These are phyloP conservation scores for Torymus auratus DNA, from an alignment of 2,888 invertebrate genomes.

Conservation along the genomic window DNA sequence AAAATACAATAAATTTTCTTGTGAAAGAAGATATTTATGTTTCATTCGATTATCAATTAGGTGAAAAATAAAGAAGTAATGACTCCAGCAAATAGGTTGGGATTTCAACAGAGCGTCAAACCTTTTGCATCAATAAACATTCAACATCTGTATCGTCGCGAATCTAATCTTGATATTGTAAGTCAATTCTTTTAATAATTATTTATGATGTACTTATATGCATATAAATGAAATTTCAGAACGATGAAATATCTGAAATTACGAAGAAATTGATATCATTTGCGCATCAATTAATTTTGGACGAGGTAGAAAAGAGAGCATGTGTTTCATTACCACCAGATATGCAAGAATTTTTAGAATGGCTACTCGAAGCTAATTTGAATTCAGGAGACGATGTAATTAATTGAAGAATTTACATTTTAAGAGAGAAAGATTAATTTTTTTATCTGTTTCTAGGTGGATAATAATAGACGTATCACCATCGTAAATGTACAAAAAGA, in stretches of 20 bases:
- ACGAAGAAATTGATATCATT: constrained; percentile 20
- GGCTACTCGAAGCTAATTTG: constrained; percentile 62
- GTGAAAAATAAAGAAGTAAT: not conserved
- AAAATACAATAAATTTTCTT: not conserved
- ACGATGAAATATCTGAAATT: not conserved
- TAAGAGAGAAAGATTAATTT: no score
- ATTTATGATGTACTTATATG: not conserved
- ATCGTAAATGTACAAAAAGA: not conserved
- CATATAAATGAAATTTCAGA: not conserved
- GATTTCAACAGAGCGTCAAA: not conserved
- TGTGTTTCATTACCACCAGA: constrained; percentile 66
- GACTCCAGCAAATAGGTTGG: not conserved
- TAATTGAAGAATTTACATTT: no score
- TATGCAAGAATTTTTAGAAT: constrained; percentile 66
- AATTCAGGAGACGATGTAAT: no score
- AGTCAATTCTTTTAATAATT: not conserved
- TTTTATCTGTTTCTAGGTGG: no score
- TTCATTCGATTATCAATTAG: constrained; percentile 9
- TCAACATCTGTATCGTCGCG: not conserved
- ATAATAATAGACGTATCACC: no score
- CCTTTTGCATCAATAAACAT: not conserved
- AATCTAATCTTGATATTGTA: not conserved
- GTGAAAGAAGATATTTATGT: not conserved
- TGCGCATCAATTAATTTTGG: constrained; percentile 60
- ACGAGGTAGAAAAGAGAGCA: constrained; percentile 68